Conservation (phyloP, 2,888 invertebrate species). For the Oegoconia quadripuncta region DNA sequence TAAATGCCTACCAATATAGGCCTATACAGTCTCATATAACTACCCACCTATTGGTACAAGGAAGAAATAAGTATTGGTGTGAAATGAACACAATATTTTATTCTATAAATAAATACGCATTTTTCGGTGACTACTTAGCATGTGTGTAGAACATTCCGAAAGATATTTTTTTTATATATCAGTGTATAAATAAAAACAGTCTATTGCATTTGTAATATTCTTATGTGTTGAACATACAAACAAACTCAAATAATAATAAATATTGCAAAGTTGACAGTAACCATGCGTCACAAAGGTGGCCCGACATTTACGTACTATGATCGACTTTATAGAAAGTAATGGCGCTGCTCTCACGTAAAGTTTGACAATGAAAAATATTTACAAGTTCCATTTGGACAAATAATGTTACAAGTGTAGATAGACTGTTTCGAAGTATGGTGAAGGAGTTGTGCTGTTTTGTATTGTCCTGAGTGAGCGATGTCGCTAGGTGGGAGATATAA, state of each 20-base stretch:
- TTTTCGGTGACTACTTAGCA: not conserved
- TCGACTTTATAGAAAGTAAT: not conserved
- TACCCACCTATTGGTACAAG: constrained; percentile 45
- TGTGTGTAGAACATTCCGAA: not conserved
- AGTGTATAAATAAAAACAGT: not conserved
- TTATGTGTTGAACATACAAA: not conserved
- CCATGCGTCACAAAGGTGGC: not conserved
- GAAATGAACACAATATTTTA: not conserved
- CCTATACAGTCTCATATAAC: not conserved
- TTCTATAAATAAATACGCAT: no score
- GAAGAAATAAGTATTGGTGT: constrained; percentile 8
- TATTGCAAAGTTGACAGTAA: no score
- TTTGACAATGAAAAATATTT: not conserved
- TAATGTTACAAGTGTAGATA: constrained; percentile 10
- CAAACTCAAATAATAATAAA: no score
- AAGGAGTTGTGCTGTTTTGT: constrained; percentile 28
- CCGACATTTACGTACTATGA: not conserved
- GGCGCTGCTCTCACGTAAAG: no score
- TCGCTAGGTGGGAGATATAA: constrained; percentile 24
- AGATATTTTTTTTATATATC: not conserved
- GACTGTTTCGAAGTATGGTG: constrained; percentile 18
- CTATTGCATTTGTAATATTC: not conserved
- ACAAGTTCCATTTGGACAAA: not conserved
- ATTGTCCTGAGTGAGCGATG: constrained; percentile 23
- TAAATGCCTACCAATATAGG: not conserved